Evolutionary conservation across 2,888 invertebrate species (phyloP).

Genomic region (Luperina testacea): DNA sequence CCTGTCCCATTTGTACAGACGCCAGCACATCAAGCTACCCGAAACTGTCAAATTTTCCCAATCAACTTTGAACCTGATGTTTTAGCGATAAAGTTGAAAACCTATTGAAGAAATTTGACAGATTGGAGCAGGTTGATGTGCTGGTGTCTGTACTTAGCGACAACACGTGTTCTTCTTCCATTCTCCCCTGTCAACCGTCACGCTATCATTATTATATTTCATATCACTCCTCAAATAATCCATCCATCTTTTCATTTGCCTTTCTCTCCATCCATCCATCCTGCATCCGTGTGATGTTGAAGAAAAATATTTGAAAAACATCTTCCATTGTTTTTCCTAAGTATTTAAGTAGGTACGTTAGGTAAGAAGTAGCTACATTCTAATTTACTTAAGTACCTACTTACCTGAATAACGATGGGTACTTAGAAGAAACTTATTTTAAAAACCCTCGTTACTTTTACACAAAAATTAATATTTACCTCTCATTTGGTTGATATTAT

Average conservation of each 20-base stretch:
- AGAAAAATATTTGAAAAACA: background rate
- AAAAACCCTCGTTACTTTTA: background rate
- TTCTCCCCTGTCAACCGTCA: background rate
- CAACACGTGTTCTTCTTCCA: background rate
- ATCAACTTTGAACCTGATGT: too few relatives aligned
- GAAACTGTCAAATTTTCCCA: too few relatives aligned
- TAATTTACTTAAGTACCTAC: background rate
- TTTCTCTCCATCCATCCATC: background rate
- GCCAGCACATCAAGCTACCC: too few relatives aligned
- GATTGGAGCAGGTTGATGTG: too few relatives aligned
- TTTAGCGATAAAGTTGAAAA: too few relatives aligned
- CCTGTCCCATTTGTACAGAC: too few relatives aligned
- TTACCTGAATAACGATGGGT: background rate
- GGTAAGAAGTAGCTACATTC: background rate
- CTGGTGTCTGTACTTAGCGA: too few relatives aligned
- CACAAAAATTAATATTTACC: slow-evolving; percentile 48
- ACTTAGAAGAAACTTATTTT: background rate
- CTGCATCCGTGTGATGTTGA: background rate
- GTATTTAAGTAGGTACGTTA: background rate
- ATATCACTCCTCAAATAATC: background rate
- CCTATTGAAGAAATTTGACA: too few relatives aligned
- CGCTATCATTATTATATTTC: background rate
- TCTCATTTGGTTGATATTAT: slow-evolving; percentile 82
- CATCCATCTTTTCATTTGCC: background rate
- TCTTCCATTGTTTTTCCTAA: background rate